Conservation (phyloP, 2,113 vertebrate species). For the Phaethornis superciliosus region DNA sequence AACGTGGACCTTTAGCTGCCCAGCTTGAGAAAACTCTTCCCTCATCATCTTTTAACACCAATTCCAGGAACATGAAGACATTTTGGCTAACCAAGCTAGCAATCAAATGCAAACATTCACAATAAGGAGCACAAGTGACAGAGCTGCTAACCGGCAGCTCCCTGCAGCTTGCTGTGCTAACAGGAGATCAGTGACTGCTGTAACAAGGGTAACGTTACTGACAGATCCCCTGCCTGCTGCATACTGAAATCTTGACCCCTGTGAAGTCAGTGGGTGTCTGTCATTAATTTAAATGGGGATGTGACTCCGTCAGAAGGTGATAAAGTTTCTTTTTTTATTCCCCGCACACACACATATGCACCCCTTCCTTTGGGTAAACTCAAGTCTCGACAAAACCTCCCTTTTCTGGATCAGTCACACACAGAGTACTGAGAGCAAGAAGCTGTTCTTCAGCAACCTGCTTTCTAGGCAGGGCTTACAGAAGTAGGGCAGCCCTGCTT, state of each 20-base stretch:
- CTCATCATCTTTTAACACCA: background rate
- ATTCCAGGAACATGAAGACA: background rate
- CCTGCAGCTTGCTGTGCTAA: background rate
- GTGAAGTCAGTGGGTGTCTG: conserved; percentile 56
- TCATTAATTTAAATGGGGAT: conserved; percentile 39
- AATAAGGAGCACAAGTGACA: background rate
- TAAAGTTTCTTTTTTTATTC: conserved; percentile 46
- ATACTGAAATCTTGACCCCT: conserved; percentile 48
- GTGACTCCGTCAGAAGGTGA: background rate
- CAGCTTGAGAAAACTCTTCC: background rate
- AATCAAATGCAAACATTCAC: background rate
- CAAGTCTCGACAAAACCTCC: background rate
- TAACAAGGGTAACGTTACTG: conserved; percentile 50
- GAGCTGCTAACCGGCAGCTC: conserved; percentile 58
- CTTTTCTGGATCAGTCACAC: background rate
- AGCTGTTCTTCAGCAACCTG: background rate
- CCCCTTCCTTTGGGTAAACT: conserved; percentile 1
- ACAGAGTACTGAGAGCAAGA: background rate
- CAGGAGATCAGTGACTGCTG: conserved; percentile 55
- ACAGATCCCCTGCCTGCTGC: conserved; percentile 28
- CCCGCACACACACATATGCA: background rate
- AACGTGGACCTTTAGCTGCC: background rate
- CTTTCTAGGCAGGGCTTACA: background rate
- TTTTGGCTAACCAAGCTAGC: conserved; percentile 56
- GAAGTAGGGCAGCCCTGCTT: background rate